Evolutionary conservation across 2,888 invertebrate species (phyloP).

Genomic region (Hydraecia micacea): DNA sequence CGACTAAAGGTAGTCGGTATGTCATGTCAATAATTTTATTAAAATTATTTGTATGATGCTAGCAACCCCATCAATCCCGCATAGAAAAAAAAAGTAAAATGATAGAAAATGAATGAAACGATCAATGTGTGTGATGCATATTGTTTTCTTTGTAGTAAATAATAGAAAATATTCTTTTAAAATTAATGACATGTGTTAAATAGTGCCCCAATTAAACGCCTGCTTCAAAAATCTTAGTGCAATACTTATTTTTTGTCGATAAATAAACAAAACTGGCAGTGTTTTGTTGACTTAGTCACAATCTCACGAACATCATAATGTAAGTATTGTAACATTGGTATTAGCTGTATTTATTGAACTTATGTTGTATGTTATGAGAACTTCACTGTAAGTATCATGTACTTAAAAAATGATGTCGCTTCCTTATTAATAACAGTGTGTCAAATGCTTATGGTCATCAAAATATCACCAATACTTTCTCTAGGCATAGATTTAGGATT

Average conservation of each 20-base stretch:
- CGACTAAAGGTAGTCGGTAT: conserved; percentile 12
- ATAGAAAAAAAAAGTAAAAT: conserved; percentile 20
- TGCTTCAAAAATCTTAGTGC: background rate
- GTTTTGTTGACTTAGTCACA: conserved; percentile 56
- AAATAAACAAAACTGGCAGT: conserved; percentile 41
- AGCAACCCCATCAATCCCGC: conserved; percentile 36
- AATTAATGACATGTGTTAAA: conserved; percentile 36
- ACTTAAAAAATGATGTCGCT: background rate
- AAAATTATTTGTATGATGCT: background rate
- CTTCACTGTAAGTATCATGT: background rate
- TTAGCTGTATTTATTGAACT: background rate
- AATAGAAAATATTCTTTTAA: conserved; percentile 11
- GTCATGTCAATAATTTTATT: background rate
- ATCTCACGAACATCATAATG: conserved; percentile 17
- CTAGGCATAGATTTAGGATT: background rate
- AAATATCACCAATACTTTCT: conserved; percentile 12
- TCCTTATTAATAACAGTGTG: background rate
- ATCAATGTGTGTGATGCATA: conserved; percentile 6
- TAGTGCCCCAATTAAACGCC: conserved; percentile 3
- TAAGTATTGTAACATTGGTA: conserved; percentile 25
- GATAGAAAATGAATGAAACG: conserved; percentile 19
- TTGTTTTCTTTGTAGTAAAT: conserved; percentile 28
- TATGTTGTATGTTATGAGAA: no score
- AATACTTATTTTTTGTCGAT: background rate
- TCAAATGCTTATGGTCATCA: background rate